Base-by-base conservation (phyloP, 2,797 vertebrate species). In the Picus viridis region DNA sequence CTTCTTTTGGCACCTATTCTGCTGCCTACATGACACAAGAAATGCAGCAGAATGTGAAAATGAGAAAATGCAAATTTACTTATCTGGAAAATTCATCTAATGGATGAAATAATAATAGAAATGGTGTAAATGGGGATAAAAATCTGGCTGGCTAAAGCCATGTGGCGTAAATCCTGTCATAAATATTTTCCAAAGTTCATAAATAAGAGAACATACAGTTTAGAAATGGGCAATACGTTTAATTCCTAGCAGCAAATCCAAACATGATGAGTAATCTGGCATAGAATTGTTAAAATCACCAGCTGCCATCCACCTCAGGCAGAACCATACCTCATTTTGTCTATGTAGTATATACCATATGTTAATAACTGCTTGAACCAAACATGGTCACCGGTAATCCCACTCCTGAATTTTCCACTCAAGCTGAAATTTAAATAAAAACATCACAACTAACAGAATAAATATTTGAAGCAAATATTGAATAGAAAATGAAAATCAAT, bases 151-250 rank as follows among this genome's bases (percentile, higher is more conserved):
- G 83, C 87, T 92, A 83, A 96, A 94, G 43, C 92, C 95, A 97
- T 97, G 95, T 97, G 95, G 84, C 95, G 80, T 81, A 94, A 96
- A 94, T 97, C 84, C 82, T 93, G 63, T 68, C 82, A 59, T 69
- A 96, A 97, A 88, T 85, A 16, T 96, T 97, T 96, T 95, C 69
- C 64, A 93, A 92, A 91, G 90, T 91, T 96, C 96, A 96, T 95
- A 97, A 97, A 96, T 96, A 96, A 96, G 93, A 94, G 89, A 96
- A 96, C 79, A 96, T 86, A 91, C 97, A 96, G 97, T 97, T 97
- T 96, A 93, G 96, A 97, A 94, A 96, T 4, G 34, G 94, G 81
- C 88, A 97, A 96, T 91, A 93, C 83, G 92, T 97, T 97, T 97
- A 96, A 96, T 96, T 95, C 92, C 94, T 93, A 93, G 84, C 76